Evolutionary conservation across 2,797 vertebrate genomes (phyloP), one percentile per base, ranked within the genome.

Genomic region (Lagocephalus sceleratus): DNA sequence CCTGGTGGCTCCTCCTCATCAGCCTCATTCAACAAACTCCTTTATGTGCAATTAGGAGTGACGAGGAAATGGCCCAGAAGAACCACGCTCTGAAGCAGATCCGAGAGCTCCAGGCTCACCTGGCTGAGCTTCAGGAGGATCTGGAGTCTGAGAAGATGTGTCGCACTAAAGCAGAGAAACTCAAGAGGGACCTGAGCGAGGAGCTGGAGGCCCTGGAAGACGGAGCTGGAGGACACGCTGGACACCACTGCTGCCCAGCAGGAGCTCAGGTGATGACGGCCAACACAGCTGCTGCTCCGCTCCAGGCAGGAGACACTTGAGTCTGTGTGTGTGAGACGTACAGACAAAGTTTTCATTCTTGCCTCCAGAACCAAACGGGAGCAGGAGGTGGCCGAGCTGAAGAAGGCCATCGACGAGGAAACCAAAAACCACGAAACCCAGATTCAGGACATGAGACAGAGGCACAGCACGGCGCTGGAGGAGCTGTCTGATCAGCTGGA

Each of bases 221-320:
- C 96, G 0, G 97, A 99, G 57, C 90, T 99, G 60, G 97, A 99
- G 79, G 97, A 99, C 82, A 99, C 97, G 0, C 84, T 99, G 89
- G 97, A 98, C 48, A 98, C 96, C 55, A 98, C 97, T 0, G 97
- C 97, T 0, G 95, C 97, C 16, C 97, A 99, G 81, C 96, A 98
- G 66, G 97, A 98, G 42, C 92, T 99, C 47, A 96, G 96, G 97
- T 98, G 84, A 23, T 42, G 11, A 32, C 9, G 25, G 2, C 9
- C 2, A 8, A 5, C 9, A 8, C 38, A 40, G 5, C 2, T n/a
- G 38, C 38, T 35, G 32, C 29, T 12, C 29, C 5, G 6, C 29
- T 35, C 29, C 12, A 12, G 12, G 12, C 5, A 35, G 6, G 32
- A 35, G 32, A 39, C 38, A 12, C 38, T 39, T 35, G 20, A 38